A percentile compares a stretch with the other conserved stretches of the same genome.
These are phyloP conservation scores for Pseudomyrmex pallidus DNA, from an alignment of 1,140 invertebrate species.

Conservation along the genomic window DNA sequence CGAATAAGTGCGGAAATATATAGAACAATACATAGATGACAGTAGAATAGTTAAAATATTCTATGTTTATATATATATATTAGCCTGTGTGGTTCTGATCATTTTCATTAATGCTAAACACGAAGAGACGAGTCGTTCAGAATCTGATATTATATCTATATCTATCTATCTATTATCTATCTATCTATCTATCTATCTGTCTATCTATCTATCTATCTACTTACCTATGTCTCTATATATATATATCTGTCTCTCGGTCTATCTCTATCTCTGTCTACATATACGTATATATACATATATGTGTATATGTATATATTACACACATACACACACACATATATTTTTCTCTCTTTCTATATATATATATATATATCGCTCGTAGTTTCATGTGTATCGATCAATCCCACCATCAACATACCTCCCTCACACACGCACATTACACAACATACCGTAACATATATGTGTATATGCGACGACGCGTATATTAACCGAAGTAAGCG, in stretches of 20 bases:
- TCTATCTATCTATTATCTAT: too few relatives aligned
- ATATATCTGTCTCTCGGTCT: not conserved
- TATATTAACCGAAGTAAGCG: conserved; percentile 39
- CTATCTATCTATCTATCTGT: conserved; percentile 31
- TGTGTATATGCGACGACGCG: conserved; percentile 12
- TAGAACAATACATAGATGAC: conserved; percentile 31
- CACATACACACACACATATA: not conserved
- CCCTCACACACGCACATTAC: conserved; percentile 12
- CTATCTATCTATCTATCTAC: conserved; percentile 12
- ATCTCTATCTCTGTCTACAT: conserved; percentile 34
- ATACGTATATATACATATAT: conserved; percentile 6
- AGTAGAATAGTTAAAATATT: conserved; percentile 41
- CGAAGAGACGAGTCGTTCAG: conserved; percentile 36
- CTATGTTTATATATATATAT: conserved; percentile 46
- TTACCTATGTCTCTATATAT: not conserved
- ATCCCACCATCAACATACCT: conserved; percentile 29
- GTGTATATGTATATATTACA: not conserved
- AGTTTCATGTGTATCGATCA: conserved; percentile 65
- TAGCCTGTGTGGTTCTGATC: conserved; percentile 39
- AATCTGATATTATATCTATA: too few relatives aligned
- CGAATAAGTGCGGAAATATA: conserved; percentile 15
- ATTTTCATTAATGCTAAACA: conserved; percentile 36
- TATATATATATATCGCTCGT: conserved; percentile 55
- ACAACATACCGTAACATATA: conserved; percentile 21
- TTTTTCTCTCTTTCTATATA: conserved; percentile 27